phyloP scores from a whole-genome alignment of 2,888 invertebrate species.

The Embidobia sp. region DNA sequence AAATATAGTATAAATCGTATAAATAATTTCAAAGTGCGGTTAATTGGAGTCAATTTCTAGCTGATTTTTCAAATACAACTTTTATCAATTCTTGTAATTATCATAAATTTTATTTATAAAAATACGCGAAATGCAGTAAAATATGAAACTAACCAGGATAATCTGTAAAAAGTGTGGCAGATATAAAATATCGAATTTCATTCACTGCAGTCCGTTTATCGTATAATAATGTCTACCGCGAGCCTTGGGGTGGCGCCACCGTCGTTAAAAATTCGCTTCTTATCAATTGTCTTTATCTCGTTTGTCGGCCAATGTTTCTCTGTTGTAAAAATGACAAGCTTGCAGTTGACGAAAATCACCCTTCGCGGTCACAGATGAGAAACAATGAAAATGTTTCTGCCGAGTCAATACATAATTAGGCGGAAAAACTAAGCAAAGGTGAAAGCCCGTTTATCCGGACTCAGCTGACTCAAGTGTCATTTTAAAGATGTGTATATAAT shows the following conservation, averaged over 20 bases:
- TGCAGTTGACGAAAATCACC: slow-evolving; percentile 18
- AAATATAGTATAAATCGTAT: no score
- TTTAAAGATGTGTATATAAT: slow-evolving; percentile 6
- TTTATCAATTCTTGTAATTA: no score
- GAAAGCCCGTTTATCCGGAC: background rate
- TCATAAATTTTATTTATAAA: no score
- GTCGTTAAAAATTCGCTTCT: background rate
- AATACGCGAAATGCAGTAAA: no score
- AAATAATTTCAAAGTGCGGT: no score
- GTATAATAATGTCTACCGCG: background rate
- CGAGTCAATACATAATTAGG: slow-evolving; percentile 2
- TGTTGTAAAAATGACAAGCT: slow-evolving; percentile 33
- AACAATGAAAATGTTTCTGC: background rate
- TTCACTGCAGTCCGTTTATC: no score
- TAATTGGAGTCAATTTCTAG: no score
- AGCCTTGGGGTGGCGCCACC: slow-evolving; percentile 19
- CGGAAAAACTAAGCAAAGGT: background rate
- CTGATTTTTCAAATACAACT: no score
- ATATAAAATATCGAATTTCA: no score
- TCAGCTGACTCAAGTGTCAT: slow-evolving; percentile 11
- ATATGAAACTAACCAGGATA: no score
- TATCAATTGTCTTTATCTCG: slow-evolving; percentile 24
- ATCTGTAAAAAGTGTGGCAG: no score
- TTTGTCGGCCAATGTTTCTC: slow-evolving; percentile 28
- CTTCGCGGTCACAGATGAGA: slow-evolving; percentile 2